phyloP scores from a whole-genome alignment of 2,888 invertebrate genomes.

The Drosophila anomalata region DNA sequence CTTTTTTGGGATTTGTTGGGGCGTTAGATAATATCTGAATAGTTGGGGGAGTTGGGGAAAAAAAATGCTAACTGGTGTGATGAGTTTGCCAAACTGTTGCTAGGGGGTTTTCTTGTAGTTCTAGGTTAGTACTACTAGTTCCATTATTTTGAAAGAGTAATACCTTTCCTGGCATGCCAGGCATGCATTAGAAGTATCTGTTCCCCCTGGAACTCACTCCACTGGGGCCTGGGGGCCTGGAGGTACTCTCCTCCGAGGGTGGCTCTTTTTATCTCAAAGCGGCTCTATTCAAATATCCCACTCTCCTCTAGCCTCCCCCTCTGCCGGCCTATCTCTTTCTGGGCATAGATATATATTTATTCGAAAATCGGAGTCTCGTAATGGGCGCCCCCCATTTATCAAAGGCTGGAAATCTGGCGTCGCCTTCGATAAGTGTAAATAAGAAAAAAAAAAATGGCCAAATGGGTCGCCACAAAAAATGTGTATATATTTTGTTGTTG shows the following conservation, averaged over 20 bases:
- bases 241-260: neutral
- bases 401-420: slow-evolving; percentile 65
- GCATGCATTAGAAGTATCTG: no score
- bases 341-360: neutral
- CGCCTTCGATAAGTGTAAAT: slow-evolving; percentile 68
- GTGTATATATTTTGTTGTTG: slow-evolving; percentile 2
- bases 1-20: slow-evolving; percentile 66
- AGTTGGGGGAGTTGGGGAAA: neutral
- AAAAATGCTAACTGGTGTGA: neutral
- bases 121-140: no score
- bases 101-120: neutral
- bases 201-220: no score
- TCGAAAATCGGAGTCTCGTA: slow-evolving; percentile 52
- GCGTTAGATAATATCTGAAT: slow-evolving; percentile 70
- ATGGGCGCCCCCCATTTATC: slow-evolving; percentile 68
- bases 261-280: neutral
- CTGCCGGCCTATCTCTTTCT: neutral
- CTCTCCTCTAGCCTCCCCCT: neutral
- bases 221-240: no score
- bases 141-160: no score
- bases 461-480: slow-evolving; percentile 42
- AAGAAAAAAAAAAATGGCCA: slow-evolving; percentile 62
- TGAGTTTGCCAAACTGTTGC: slow-evolving; percentile 19
- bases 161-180: neutral
- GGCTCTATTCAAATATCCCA: slow-evolving; percentile 1